Evolutionary conservation across 2,797 vertebrate genomes (phyloP).

Genomic region (Echeneis naucrates): DNA sequence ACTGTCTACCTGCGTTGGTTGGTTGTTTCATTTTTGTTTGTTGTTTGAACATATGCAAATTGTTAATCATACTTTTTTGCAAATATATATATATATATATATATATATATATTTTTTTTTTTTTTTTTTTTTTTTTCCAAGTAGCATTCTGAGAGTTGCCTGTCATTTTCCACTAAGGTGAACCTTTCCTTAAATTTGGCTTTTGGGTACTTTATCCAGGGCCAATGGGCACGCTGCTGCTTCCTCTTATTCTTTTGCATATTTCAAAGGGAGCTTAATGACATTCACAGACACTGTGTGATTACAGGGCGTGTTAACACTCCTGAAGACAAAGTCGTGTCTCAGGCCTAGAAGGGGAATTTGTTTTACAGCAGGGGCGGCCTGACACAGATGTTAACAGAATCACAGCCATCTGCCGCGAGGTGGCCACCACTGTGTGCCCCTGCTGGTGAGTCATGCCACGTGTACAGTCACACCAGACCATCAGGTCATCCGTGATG

Average conservation of each 20-base stretch:
- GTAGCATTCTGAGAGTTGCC: no score
- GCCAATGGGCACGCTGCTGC: conserved; percentile 57
- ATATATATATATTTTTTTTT: no score
- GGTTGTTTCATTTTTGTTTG: no score
- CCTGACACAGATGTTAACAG: conserved; percentile 78
- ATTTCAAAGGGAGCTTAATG: conserved; percentile 67
- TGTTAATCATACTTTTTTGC: no score
- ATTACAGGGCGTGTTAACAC: conserved; percentile 75
- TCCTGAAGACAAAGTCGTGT: conserved; percentile 66
- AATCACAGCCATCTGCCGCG: conserved; percentile 74
- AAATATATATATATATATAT: no score
- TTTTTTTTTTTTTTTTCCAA: no score
- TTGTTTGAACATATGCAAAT: no score
- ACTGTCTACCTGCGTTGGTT: no score
- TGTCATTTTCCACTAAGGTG: no score
- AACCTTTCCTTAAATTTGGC: no score
- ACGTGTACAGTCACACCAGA: conserved; percentile 49
- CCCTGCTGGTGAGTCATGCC: conserved; percentile 29
- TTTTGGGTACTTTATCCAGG: no score
- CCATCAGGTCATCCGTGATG: conserved; percentile 36
- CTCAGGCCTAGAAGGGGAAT: conserved; percentile 64
- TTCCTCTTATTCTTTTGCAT: conserved; percentile 33
- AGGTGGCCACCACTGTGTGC: conserved; percentile 34
- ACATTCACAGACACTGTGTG: conserved; percentile 68
- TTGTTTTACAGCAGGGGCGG: conserved; percentile 73